Base-by-base conservation (phyloP, 23 tunicate genomes). In the Styela plicata region DNA sequence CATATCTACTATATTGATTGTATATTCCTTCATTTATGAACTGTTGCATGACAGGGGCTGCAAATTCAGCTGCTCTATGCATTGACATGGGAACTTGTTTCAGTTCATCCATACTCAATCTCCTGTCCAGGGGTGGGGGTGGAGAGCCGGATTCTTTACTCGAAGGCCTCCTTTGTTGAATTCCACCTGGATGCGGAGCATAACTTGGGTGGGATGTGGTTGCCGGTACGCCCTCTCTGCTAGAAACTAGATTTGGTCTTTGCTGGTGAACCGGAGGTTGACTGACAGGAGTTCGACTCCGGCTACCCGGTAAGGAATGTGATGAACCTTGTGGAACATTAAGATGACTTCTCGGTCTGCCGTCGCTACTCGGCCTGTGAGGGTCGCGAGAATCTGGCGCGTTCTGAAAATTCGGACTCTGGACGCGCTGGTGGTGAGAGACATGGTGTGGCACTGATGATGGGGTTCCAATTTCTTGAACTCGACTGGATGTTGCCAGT, bases 221-320 rank as follows among this genome's bases (percentile, higher is more conserved):
- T 67, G 30, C 17, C 13, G 81, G 81, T 10, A 64, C 32, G 24
- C 29, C 44, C n/a, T 33, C 37, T 36, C 35, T 71, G 77, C 36
- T 26, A 27, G 77, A 3, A 44, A 13, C 13, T 44, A 13, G 57
- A 44, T 44, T 44, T 44, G 7, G 57, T 44, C 57, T 44, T 5
- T 44, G 57, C 13, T 44, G 57, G 7, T 44, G 57, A 44, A 44
- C 31, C 19, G 71, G 31, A 7, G 66, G 27, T 25, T 76, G 81
- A 1, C 26, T 23, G 1, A 76, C 81, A 19, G 81, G 81, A 65
- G 81, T 76, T 16, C 20, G 19, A 44, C 81, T 76, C 31, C 81
- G 81, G 2, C 81, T 76, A 52, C 64, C 81, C 16, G 81, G 81
- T n/a, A 76, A 25, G 63, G 81, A 76, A 53, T 76, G 81, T 13